Conservation (phyloP, 2,797 vertebrate genomes). For the Anas bahamensis region DNA sequence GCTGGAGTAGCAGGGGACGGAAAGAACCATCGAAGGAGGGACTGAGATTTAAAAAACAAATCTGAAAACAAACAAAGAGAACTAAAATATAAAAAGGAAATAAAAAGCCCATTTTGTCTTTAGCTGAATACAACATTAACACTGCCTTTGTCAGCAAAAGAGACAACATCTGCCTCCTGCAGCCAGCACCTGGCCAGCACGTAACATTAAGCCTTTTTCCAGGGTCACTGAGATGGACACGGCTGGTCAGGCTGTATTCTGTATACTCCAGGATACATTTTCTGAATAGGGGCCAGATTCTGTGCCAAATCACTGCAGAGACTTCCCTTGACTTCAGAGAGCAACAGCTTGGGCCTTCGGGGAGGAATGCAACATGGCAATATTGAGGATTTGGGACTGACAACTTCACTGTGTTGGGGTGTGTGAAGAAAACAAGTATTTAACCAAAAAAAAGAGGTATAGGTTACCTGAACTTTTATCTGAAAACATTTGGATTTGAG, state of each 20-base stretch:
- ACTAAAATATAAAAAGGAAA: not conserved
- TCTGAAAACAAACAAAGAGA: not conserved
- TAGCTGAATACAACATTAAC: not conserved
- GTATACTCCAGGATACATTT: not conserved
- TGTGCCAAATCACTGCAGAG: not conserved
- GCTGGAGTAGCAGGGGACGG: not conserved
- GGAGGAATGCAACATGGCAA: not conserved
- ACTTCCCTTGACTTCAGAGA: not conserved
- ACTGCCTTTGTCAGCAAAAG: not conserved
- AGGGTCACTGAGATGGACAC: not conserved
- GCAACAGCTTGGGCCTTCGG: not conserved
- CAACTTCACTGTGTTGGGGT: not conserved
- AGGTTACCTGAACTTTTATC: not conserved
- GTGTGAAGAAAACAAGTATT: not conserved
- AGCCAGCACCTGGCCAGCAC: not conserved
- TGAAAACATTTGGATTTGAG: not conserved
- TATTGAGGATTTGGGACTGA: not conserved
- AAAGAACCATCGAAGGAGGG: not conserved
- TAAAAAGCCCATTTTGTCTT: not conserved
- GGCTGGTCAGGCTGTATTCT: not conserved
- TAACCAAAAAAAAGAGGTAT: not conserved
- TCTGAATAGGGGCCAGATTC: not conserved
- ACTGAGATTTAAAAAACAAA: slow-evolving; percentile 10
- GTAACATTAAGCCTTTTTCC: not conserved
- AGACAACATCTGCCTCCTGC: slow-evolving; percentile 26